Base-by-base conservation (phyloP, 2,888 invertebrate genomes). In the Pterostichus niger region DNA sequence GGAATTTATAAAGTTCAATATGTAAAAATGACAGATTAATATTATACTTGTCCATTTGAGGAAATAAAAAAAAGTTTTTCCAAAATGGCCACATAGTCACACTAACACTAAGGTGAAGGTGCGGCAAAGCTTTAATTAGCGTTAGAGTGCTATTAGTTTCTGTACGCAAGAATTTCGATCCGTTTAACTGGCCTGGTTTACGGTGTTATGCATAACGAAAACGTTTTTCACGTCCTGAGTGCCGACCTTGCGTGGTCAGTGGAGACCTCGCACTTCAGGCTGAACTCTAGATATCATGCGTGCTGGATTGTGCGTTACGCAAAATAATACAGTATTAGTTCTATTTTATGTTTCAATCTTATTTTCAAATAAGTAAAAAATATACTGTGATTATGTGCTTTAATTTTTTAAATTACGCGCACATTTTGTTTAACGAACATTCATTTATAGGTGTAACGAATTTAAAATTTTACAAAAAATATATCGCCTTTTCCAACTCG, bases 181-280 rank as follows among this genome's bases (percentile, higher is more conserved):
- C 71, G 80, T 71, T 80, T 80, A 80, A 82, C 73, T 82, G 82
- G 75, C 82, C 82, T 75, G 82, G 82, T 82, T 80, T 82, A 82
- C 82, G 82, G 82, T 82, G 75, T 82, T 82, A 82, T 82, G 82
- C 82, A 82, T 82, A 82, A 75, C 82, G 82, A 75, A 75, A 82
- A 80, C 71, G 82, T 75, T 82, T 81, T 82, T 82, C 75, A 73
- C 17, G 46, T 24, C 56, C 56, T 46, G 82, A 44, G 59, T 13
- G 73, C 31, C 82, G 82, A 82, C 82, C 82, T 82, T 82, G 82
- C 82, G 59, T 54, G 80, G 80, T 80, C 80, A 80, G 46, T 80
- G 68, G 11, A 75, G 75, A 82, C 73, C 82, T 82, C 64, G 64
- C 64, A 64, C 68, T 54, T 54, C 77, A 54, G 33, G 77, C 77